Percentiles rank a stretch among this genome's conserved stretches.
Conservation (phyloP, 2,797 vertebrate genomes). For the Gorsachius magnificus region DNA sequence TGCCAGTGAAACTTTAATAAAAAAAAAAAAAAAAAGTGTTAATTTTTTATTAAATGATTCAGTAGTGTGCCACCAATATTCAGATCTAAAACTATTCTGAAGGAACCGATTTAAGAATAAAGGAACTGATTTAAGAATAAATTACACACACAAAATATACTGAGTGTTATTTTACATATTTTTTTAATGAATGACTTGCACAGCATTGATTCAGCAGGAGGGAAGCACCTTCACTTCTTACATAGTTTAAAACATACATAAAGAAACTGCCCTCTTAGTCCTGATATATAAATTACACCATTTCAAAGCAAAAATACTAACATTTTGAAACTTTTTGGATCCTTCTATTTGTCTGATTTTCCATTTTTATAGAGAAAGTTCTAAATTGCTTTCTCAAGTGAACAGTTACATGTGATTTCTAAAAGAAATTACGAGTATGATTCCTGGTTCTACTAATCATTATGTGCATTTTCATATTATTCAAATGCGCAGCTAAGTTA, state of each 20-base stretch:
- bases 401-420: background rate
- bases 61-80: background rate
- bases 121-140: background rate
- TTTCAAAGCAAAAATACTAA: background rate
- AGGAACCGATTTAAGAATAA: background rate
- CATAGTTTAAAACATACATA: background rate
- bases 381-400: background rate
- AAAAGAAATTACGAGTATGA: background rate
- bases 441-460: background rate
- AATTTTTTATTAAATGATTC: background rate
- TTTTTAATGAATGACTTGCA: background rate
- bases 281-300: background rate
- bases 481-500: constrained; percentile 4
- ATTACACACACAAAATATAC: background rate
- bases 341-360: background rate
- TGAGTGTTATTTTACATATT: background rate
- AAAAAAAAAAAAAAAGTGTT: constrained; percentile 55
- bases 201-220: background rate
- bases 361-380: background rate
- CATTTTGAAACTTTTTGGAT: background rate
- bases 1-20: constrained; percentile 98
- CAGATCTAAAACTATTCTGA: background rate
- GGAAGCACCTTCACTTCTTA: background rate
- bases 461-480: constrained; percentile 18
- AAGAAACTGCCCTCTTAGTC: background rate